These are phyloP conservation scores for Nomada lathburiana DNA, from an alignment of 2,888 invertebrate genomes.

Conservation along the genomic window DNA sequence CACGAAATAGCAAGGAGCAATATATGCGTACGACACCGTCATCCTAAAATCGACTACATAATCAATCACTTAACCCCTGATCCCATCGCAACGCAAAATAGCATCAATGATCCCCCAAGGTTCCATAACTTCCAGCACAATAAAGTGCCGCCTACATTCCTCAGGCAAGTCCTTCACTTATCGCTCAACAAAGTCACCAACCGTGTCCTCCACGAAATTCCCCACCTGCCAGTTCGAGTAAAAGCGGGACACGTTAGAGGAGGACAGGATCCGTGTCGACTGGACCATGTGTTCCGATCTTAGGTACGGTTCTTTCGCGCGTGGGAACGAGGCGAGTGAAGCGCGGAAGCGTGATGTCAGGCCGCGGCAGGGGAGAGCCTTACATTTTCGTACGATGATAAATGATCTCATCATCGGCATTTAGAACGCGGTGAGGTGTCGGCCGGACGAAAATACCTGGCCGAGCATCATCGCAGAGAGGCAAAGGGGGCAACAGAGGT, in stretches of 20 bases:
- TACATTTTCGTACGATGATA: conserved; percentile 72
- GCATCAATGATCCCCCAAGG: too few relatives aligned
- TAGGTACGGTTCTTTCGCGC: conserved; percentile 16
- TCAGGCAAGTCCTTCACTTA: neutral
- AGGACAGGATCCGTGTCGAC: conserved; percentile 53
- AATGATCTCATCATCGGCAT: conserved; percentile 71
- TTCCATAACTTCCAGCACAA: too few relatives aligned
- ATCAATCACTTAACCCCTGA: too few relatives aligned
- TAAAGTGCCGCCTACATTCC: neutral
- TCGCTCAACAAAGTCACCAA: neutral
- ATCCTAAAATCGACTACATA: too few relatives aligned
- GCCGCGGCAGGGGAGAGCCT: conserved; percentile 31
- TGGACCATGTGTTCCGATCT: conserved; percentile 44
- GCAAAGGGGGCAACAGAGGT: neutral
- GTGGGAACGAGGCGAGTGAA: conserved; percentile 65
- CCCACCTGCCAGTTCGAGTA: conserved; percentile 29
- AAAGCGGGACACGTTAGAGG: conserved; percentile 60
- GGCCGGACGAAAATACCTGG: conserved; percentile 15
- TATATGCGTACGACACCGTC: too few relatives aligned
- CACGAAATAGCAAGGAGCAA: too few relatives aligned
- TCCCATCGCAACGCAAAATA: too few relatives aligned
- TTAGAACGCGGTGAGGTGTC: conserved; percentile 64
- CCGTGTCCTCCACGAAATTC: conserved; percentile 20
- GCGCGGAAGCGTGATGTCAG: conserved; percentile 58
- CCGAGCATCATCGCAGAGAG: neutral